Conservation (phyloP, 2,888 invertebrate genomes). For the Yponomeuta sedellus region DNA sequence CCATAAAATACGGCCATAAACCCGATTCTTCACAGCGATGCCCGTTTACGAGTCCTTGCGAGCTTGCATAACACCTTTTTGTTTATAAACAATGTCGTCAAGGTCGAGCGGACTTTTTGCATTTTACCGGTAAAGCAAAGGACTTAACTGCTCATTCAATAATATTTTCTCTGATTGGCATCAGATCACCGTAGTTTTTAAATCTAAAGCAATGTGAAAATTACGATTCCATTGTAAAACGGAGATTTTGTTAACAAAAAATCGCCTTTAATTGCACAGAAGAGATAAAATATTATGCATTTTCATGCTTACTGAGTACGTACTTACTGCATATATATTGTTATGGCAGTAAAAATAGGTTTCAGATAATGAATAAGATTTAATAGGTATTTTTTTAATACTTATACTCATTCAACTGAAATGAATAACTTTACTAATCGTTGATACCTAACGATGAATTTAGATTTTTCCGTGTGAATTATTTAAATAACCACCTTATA, state of each 20-base stretch:
- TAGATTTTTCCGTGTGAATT: too few relatives aligned
- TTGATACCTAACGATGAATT: background rate
- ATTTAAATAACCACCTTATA: too few relatives aligned
- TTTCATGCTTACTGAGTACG: too few relatives aligned
- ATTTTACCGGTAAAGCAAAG: background rate
- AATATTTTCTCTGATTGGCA: too few relatives aligned
- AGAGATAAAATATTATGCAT: too few relatives aligned
- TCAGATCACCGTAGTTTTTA: too few relatives aligned
- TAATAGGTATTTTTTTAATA: too few relatives aligned
- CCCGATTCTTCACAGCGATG: slow-evolving; percentile 55
- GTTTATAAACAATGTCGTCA: slow-evolving; percentile 73
- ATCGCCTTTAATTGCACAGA: too few relatives aligned
- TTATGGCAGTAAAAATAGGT: background rate
- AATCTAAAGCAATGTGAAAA: too few relatives aligned
- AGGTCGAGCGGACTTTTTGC: slow-evolving; percentile 45
- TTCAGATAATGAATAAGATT: background rate
- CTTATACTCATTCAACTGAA: background rate
- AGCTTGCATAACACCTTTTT: slow-evolving; percentile 70
- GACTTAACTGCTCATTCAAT: background rate
- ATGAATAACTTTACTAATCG: too few relatives aligned
- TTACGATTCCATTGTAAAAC: too few relatives aligned
- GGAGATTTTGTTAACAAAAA: too few relatives aligned
- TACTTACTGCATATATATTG: background rate
- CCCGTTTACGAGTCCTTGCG: slow-evolving; percentile 38
- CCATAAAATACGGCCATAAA: slow-evolving; percentile 71